A percentile compares a stretch with the other conserved stretches of the same genome.
These are phyloP conservation scores for Saccostrea glomerata DNA, from an alignment of 1,140 invertebrate genomes.

Conservation along the genomic window DNA sequence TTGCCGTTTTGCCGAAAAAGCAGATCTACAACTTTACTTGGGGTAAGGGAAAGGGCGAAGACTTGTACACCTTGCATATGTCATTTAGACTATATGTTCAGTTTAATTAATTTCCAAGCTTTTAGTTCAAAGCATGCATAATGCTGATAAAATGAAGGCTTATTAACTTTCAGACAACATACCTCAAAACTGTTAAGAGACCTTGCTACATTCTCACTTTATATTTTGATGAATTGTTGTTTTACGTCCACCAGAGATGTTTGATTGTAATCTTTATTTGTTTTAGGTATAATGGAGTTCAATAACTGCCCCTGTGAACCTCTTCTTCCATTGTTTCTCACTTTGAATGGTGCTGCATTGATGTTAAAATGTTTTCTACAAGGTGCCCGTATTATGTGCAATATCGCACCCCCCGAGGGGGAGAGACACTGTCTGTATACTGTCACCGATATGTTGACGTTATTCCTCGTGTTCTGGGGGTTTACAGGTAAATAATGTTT, in stretches of 20 bases:
- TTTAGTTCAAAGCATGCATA: too few species aligned
- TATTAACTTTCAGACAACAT: too few species aligned
- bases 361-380: constrained; percentile 13
- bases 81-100: too few species aligned
- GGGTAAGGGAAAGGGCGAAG: too few species aligned
- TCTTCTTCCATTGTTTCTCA: constrained; percentile 5
- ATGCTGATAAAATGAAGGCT: too few species aligned
- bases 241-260: background rate
- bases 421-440: constrained; percentile 3
- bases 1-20: too few species aligned
- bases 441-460: constrained; percentile 1
- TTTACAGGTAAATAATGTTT: background rate
- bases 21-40: too few species aligned
- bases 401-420: background rate
- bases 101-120: too few species aligned
- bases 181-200: too few species aligned
- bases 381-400: constrained; percentile 15
- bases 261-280: background rate
- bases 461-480: constrained; percentile 16
- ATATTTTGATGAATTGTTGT: background rate
- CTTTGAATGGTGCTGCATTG: background rate
- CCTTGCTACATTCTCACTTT: background rate
- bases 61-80: too few species aligned
- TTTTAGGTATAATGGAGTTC: constrained; percentile 3
- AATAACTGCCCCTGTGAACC: constrained; percentile 12